A percentile compares a stretch with the other conserved stretches of the same genome.
Evolutionary conservation across 2,113 vertebrate species (phyloP).

Genomic region (Rostratula benghalensis): DNA sequence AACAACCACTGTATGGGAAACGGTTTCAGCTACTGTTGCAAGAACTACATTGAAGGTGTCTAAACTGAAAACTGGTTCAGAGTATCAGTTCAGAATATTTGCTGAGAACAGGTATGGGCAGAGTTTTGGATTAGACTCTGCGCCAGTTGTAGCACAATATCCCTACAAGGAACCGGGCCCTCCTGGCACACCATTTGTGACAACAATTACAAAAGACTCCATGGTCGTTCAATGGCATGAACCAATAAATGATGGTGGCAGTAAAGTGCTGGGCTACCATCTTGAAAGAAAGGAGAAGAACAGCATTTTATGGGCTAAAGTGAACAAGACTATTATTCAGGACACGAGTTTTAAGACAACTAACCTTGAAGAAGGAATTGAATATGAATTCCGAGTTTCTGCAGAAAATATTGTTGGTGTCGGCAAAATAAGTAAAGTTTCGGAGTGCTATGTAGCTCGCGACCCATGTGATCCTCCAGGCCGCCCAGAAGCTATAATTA

Average conservation of each 20-base stretch:
- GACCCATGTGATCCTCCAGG: conserved; percentile 97
- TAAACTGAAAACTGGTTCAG: conserved; percentile 92
- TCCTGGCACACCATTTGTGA: conserved; percentile 93
- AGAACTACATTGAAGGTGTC: conserved; percentile 91
- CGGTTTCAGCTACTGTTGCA: conserved; percentile 87
- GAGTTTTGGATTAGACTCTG: conserved; percentile 92
- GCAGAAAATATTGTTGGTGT: conserved; percentile 97
- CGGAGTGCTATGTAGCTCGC: conserved; percentile 92
- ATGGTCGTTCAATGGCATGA: conserved; percentile 96
- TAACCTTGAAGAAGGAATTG: conserved; percentile 93
- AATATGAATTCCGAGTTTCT: conserved; percentile 95
- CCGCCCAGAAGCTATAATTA: conserved; percentile 88
- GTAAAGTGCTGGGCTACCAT: conserved; percentile 91
- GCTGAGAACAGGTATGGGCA: conserved; percentile 96
- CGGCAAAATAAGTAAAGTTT: conserved; percentile 94
- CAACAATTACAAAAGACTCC: conserved; percentile 87
- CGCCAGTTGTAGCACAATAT: conserved; percentile 88
- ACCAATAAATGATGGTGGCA: conserved; percentile 93
- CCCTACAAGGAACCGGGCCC: conserved; percentile 97
- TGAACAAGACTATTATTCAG: conserved; percentile 93
- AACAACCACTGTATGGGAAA: conserved; percentile 90
- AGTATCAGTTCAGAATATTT: conserved; percentile 98
- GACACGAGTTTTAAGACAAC: conserved; percentile 89
- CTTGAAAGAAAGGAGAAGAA: conserved; percentile 97
- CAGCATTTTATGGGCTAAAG: conserved; percentile 95